These are phyloP conservation scores for Hyperoodon ampullatus DNA, from an alignment of 2,113 vertebrate species.

Conservation along the genomic window DNA sequence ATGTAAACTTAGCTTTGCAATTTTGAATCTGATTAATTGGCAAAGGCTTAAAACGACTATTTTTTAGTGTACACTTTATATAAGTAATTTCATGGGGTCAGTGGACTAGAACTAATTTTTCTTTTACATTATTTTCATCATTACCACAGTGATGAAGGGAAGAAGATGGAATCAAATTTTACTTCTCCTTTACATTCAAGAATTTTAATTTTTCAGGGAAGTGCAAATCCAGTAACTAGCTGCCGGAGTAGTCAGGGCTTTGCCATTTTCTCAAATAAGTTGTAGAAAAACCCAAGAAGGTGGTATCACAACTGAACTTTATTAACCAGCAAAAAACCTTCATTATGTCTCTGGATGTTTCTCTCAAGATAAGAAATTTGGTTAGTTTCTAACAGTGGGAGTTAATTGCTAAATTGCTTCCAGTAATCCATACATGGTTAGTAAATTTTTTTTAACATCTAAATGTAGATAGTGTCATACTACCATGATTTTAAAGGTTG, in stretches of 20 bases:
- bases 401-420: slow-evolving; percentile 1
- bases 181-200: not conserved
- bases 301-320: not conserved
- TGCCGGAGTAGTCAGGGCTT: not conserved
- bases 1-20: slow-evolving; percentile 33
- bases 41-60: not conserved
- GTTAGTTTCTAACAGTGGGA: not conserved
- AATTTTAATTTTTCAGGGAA: slow-evolving; percentile 36
- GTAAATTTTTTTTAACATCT: not conserved
- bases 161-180: slow-evolving; percentile 30
- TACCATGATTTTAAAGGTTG: not conserved
- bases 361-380: slow-evolving; percentile 8
- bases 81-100: not conserved
- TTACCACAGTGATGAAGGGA: not conserved
- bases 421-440: not conserved
- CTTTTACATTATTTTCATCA: not conserved
- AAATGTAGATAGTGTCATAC: not conserved
- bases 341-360: not conserved
- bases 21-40: slow-evolving; percentile 19
- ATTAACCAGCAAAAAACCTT: not conserved
- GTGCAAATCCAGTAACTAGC: not conserved
- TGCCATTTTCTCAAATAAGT: slow-evolving; percentile 30
- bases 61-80: not conserved
- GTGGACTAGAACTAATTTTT: not conserved
- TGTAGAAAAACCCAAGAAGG: not conserved